These are phyloP conservation scores for Poeciliopsis occidentalis DNA, from an alignment of 2,113 vertebrate genomes.

Conservation along the genomic window DNA sequence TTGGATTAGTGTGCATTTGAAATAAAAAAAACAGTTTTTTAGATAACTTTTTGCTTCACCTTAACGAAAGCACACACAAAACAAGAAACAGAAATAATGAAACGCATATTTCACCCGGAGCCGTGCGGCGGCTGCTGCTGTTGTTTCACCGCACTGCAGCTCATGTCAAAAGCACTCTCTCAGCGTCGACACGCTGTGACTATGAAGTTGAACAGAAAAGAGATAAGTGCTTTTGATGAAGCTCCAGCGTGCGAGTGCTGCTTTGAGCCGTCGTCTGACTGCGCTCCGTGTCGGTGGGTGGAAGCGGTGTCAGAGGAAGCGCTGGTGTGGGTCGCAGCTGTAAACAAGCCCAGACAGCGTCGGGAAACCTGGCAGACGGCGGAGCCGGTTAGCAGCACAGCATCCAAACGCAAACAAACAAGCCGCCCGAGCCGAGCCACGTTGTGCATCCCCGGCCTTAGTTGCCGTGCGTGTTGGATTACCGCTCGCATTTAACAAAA, in stretches of 20 bases:
- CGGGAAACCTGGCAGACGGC: slow-evolving; percentile 44
- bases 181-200: not conserved
- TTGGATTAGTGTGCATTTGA: not conserved
- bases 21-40: too few species aligned
- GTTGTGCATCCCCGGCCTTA: slow-evolving; percentile 6
- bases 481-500: slow-evolving; percentile 31
- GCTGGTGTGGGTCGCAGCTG: slow-evolving; percentile 40
- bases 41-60: not conserved
- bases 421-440: not conserved
- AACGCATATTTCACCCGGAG: not conserved
- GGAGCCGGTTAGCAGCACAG: slow-evolving; percentile 48
- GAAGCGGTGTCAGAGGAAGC: slow-evolving; percentile 16
- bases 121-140: not conserved
- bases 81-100: not conserved
- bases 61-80: not conserved
- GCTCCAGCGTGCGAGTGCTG: not conserved
- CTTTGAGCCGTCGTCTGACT: not conserved
- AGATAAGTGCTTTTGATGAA: not conserved
- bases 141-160: not conserved
- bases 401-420: slow-evolving; percentile 41
- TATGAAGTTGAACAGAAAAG: not conserved
- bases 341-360: slow-evolving; percentile 30
- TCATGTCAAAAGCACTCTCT: not conserved
- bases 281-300: slow-evolving; percentile 12
- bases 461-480: slow-evolving; percentile 15